A percentile compares a stretch with the other conserved stretches of the same genome.
Evolutionary conservation across 2,797 vertebrate species (phyloP).

Genomic region (Toxotes lorentzi): DNA sequence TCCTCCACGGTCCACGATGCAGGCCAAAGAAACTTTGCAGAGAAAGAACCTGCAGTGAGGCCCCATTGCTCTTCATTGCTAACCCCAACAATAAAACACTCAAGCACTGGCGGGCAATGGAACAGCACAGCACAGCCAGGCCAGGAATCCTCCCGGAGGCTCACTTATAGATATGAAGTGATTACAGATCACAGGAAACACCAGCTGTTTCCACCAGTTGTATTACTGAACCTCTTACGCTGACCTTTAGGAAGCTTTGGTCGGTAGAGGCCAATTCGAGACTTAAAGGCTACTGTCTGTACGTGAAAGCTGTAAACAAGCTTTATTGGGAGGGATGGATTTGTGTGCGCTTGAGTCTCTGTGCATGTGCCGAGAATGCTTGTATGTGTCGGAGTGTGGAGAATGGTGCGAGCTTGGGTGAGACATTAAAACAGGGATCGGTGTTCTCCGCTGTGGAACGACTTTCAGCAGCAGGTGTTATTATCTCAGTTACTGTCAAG

Average conservation of each 20-base stretch:
- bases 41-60: slow-evolving; percentile 4
- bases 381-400: too few species aligned
- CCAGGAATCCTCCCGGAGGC: slow-evolving; percentile 19
- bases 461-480: slow-evolving; percentile 12
- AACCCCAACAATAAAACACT: slow-evolving; percentile 26
- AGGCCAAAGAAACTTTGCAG: slow-evolving; percentile 6
- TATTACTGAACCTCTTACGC: not conserved
- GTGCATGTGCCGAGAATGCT: not conserved
- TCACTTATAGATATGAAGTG: slow-evolving; percentile 49
- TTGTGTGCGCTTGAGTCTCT: not conserved
- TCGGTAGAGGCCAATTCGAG: not conserved
- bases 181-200: slow-evolving; percentile 51
- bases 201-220: slow-evolving; percentile 54
- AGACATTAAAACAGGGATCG: not conserved
- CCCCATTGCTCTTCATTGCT: not conserved
- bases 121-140: slow-evolving; percentile 11
- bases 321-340: slow-evolving; percentile 23
- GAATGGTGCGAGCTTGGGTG: not conserved
- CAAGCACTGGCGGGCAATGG: slow-evolving; percentile 16
- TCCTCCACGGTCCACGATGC: not conserved
- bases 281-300: slow-evolving; percentile 29
- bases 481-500: slow-evolving; percentile 16
- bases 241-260: slow-evolving; percentile 55
- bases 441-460: not conserved
- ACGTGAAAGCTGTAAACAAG: slow-evolving; percentile 47